Evolutionary conservation across 2,888 invertebrate genomes (phyloP), one percentile per base, ranked within the genome.

Genomic region (Nymphalis c-album): DNA sequence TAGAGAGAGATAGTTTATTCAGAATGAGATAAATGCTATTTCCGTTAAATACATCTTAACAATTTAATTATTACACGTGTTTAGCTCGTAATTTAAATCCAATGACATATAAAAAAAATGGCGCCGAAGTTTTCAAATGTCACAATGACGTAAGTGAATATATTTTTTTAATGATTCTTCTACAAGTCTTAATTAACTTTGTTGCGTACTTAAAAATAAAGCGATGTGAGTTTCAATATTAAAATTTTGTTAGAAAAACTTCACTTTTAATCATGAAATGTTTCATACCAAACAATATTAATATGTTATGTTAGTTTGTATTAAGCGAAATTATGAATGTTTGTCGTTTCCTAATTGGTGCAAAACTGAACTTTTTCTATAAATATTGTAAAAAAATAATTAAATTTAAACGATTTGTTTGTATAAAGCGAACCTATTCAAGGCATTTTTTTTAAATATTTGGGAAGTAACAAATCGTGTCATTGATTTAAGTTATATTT

Each of bases 401-500:
- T 40, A 40, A 63, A 50, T 63, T 51, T 60, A 22, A 45, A 48
- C 22, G 51, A 26, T 63, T 58, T 31, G 48, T 61, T 47, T 16
- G 57, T 64, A 53, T 31, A 59, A 64, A 20, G 46, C 8, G 5
- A 31, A 35, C 55, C 4, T 18, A 40, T 57, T 7, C 35, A 13
- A 57, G 40, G 31, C 10, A 22, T n/a, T 50, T 55, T 46, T 59
- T 67, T 67, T 6, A 20, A 13, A 50, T 63, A 51, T 59, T n/a
- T 67, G 46, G 60, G 53, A 63, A 63, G 20, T 53, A 18, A 47
- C 46, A 55, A 18, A 26, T 47, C 46, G 22, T 63, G n/a, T 58
- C 18, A 63, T 57, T 18, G 35, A 18, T 40, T 55, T 70, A 63
- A 68, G 60, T 61, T 53, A 68, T 51, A 26, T 51, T 40, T 68